Evolutionary conservation across 1,140 invertebrate genomes (phyloP).

Genomic region (Octopus sinensis): DNA sequence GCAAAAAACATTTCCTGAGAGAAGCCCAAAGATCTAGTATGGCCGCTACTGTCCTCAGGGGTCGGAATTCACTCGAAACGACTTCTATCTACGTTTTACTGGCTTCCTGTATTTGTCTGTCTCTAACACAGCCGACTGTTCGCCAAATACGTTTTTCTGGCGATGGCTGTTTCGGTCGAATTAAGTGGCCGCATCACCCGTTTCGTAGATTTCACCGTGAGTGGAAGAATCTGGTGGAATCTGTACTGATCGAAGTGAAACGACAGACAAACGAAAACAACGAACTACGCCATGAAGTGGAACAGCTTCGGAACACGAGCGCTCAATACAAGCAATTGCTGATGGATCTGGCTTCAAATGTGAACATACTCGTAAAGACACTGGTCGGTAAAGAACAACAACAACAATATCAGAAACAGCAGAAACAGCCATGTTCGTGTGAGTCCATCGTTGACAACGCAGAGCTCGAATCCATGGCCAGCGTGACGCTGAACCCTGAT

Average conservation of each 20-base stretch:
- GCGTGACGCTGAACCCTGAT: too few relatives aligned
- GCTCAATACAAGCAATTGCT: slow-evolving; percentile 6
- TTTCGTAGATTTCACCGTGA: not conserved
- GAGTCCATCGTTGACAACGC: too few relatives aligned
- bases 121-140: not conserved
- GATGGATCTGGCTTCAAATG: not conserved
- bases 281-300: not conserved
- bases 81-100: too few relatives aligned
- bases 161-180: not conserved
- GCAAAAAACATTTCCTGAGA: too few relatives aligned
- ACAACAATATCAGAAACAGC: too few relatives aligned
- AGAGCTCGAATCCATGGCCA: too few relatives aligned
- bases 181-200: slow-evolving; percentile 2
- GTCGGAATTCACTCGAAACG: too few relatives aligned
- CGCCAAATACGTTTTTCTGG: not conserved
- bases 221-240: not conserved
- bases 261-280: slow-evolving; percentile 12
- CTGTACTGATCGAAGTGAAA: slow-evolving; percentile 12
- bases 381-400: not conserved
- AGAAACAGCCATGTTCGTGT: not conserved
- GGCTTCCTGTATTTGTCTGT: not conserved
- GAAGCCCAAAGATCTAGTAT: too few relatives aligned
- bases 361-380: not conserved
- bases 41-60: too few relatives aligned
- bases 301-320: not conserved